Evolutionary conservation across 1,140 invertebrate species (phyloP), one percentile per base, ranked within the genome.

Genomic region (Hyles euphorbiae): DNA sequence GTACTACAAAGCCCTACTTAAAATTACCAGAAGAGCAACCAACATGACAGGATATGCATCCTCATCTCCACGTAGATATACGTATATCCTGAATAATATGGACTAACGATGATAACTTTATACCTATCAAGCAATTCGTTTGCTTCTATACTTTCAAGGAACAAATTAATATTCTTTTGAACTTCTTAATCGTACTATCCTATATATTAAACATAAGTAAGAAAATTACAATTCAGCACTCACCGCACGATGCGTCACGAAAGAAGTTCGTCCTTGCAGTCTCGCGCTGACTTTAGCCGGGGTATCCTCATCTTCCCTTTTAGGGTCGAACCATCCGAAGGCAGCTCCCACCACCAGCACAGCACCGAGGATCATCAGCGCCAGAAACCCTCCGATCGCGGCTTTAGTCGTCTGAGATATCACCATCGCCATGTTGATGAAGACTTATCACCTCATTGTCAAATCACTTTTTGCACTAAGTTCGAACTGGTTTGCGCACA

Each of bases 381-480:
- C 83, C 43, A 88, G 58, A 50, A 87, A 78, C 3, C 83, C 83
- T 46, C 78, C 83, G 54, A 88, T 88, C 43, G 83, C 86, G 10
- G 81, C 86, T 73, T 88, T 88, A 11, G 83, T 88, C 61, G 86
- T 80, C 65, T 86, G 83, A 12, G 86, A 87, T 78, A 87, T 88
- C 36, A 88, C 86, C 83, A 88, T 88, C 63, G 86, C 83, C 86
- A 88, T 88, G 53, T 74, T 86, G 68, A 22, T 40, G 33, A 36
- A 54, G 58, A 12, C 75, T 76, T 72, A 80, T 85, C 82, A 79
- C 71, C 71, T 81, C 78, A 83, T 81, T 55, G 65, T 67, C 54
- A 48, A 61, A 11, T 56, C 58, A 64, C 44, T 40, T 3, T 56
- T 12, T 34, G 51, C 49, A 54, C 46, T 54, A 43, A 61, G 56